Evolutionary conservation across 2,888 invertebrate genomes (phyloP).

Genomic region (Tribolium freemani): DNA sequence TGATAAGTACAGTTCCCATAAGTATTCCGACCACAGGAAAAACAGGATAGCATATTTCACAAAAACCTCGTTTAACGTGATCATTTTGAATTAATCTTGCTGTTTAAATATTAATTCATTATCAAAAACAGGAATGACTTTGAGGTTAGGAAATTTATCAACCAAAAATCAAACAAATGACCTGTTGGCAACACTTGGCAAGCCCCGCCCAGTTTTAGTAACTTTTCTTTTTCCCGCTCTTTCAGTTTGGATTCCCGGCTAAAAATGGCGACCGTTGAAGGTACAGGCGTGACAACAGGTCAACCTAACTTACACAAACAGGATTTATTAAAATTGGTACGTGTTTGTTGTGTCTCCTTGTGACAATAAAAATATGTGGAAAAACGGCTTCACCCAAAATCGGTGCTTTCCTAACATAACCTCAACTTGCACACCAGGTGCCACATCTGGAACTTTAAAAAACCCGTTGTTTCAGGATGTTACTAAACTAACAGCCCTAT

Average conservation of each 20-base stretch:
- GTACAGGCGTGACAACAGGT: conserved; percentile 71
- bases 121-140: no score
- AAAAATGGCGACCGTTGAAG: conserved; percentile 71
- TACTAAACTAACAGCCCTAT: conserved; percentile 89
- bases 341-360: conserved; percentile 60
- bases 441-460: conserved; percentile 16
- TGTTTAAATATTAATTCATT: not conserved
- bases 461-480: conserved; percentile 75
- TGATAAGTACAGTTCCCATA: conserved; percentile 90
- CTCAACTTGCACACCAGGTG: conserved; percentile 20
- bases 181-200: not conserved
- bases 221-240: conserved; percentile 13
- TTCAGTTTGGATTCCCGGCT: conserved; percentile 26
- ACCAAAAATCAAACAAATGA: not conserved
- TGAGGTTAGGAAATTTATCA: not conserved
- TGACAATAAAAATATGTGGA: not conserved
- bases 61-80: conserved; percentile 53
- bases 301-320: conserved; percentile 93
- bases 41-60: conserved; percentile 72
- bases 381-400: not conserved
- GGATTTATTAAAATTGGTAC: conserved; percentile 90
- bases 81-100: no score
- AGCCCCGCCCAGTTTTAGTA: conserved; percentile 8
- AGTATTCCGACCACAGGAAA: conserved; percentile 81
- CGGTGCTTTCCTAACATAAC: conserved; percentile 36